Percentiles rank a stretch among this genome's conserved stretches.
phyloP scores from a whole-genome alignment of 2,888 invertebrate species.

The Seladonia tumulorum region DNA sequence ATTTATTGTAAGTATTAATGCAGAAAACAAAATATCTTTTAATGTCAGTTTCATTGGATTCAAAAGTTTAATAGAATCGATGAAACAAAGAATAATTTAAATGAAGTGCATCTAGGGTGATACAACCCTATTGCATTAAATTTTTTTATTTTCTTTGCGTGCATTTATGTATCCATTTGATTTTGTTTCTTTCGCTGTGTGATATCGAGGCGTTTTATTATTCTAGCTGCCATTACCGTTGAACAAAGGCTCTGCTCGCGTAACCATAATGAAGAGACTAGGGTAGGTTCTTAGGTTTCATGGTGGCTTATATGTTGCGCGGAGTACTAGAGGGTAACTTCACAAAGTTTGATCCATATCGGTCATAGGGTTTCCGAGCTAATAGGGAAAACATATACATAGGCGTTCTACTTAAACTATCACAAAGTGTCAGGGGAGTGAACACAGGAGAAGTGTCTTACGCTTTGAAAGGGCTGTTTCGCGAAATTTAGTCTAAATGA shows the following conservation, averaged over 20 bases:
- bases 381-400: constrained; percentile 23
- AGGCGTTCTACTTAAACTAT: not conserved
- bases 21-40: no score
- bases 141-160: not conserved
- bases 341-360: constrained; percentile 58
- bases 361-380: constrained; percentile 35
- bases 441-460: not conserved
- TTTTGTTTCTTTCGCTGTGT: not conserved
- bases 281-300: not conserved
- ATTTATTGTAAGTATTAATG: no score
- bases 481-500: not conserved
- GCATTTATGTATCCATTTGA: not conserved
- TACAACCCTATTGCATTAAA: not conserved
- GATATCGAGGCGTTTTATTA: not conserved
- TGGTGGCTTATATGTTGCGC: not conserved
- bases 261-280: not conserved
- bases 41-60: no score
- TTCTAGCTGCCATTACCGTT: not conserved
- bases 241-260: not conserved
- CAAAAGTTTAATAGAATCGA: no score
- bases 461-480: not conserved
- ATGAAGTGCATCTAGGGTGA: not conserved
- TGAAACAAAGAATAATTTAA: not conserved
- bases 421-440: not conserved
- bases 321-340: constrained; percentile 44